A percentile compares a stretch with the other conserved stretches of the same genome.
phyloP scores from a whole-genome alignment of 1,140 invertebrate genomes.

The Drosophila albomicans region DNA sequence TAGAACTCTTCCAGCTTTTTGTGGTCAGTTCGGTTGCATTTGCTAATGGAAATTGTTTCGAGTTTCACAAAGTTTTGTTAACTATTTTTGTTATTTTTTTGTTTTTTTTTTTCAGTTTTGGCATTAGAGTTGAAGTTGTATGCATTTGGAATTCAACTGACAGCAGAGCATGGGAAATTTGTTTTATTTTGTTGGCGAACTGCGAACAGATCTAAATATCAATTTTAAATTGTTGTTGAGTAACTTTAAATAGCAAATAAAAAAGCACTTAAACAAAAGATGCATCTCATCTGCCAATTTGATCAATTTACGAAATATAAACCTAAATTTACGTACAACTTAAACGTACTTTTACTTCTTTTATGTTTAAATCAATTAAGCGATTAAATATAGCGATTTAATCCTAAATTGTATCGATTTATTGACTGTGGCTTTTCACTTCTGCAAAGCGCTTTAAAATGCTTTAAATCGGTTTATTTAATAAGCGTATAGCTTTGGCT shows the following conservation, averaged over 20 bases:
- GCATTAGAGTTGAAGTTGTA: not conserved
- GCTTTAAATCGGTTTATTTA: not conserved
- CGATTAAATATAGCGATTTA: not conserved
- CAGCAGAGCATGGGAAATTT: slow-evolving; percentile 13
- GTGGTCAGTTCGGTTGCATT: slow-evolving; percentile 63
- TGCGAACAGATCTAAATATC: not conserved
- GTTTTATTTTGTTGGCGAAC: slow-evolving; percentile 7
- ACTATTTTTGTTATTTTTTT: slow-evolving; percentile 1
- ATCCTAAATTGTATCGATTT: not conserved
- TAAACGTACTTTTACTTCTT: too few species aligned
- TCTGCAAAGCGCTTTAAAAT: too few species aligned
- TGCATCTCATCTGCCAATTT: too few species aligned
- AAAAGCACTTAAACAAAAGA: not conserved
- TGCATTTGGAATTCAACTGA: slow-evolving; percentile 1
- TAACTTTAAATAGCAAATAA: not conserved
- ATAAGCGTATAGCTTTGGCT: not conserved
- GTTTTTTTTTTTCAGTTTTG: not conserved
- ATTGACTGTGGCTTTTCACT: not conserved
- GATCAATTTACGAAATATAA: too few species aligned
- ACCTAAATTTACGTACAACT: too few species aligned
- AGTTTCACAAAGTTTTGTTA: slow-evolving; percentile 30
- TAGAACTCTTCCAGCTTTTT: slow-evolving; percentile 52
- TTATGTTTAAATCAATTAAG: not conserved
- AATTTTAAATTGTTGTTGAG: not conserved
- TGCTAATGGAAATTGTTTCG: slow-evolving; percentile 71